Percentiles rank a stretch among this genome's conserved stretches.
Evolutionary conservation across 2,888 invertebrate species (phyloP).

Genomic region (Bimastos eiseni): DNA sequence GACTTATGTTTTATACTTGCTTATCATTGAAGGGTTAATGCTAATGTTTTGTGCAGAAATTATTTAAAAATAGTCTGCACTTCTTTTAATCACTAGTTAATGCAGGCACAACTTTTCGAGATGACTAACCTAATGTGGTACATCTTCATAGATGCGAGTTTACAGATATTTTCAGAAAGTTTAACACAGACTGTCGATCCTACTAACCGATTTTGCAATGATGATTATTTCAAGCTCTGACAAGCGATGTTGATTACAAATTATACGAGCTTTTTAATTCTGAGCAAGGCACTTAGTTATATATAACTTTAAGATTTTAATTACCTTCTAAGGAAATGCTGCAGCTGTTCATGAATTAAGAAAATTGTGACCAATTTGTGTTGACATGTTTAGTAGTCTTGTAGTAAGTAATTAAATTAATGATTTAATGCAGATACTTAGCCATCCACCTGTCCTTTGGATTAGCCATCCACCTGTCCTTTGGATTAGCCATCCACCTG

Average conservation of each 20-base stretch:
- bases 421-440: no score
- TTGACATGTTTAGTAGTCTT: background rate
- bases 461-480: no score
- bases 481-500: no score
- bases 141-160: background rate
- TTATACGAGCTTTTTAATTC: slow-evolving; percentile 42
- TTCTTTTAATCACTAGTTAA: background rate
- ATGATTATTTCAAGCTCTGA: background rate
- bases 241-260: slow-evolving; percentile 23
- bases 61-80: background rate
- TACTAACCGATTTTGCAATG: background rate
- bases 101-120: no score
- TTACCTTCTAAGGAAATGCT: background rate
- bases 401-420: no score
- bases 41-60: background rate
- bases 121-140: no score
- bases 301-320: background rate
- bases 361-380: background rate
- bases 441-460: no score
- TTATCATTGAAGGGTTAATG: no score
- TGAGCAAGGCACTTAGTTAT: slow-evolving; percentile 27
- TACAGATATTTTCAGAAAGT: background rate
- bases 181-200: background rate
- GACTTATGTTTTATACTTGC: no score
- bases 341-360: background rate